Percentiles rank a stretch among this genome's conserved stretches.
These are phyloP conservation scores for Mirounga angustirostris DNA, from an alignment of 2,113 vertebrate genomes.

Conservation along the genomic window DNA sequence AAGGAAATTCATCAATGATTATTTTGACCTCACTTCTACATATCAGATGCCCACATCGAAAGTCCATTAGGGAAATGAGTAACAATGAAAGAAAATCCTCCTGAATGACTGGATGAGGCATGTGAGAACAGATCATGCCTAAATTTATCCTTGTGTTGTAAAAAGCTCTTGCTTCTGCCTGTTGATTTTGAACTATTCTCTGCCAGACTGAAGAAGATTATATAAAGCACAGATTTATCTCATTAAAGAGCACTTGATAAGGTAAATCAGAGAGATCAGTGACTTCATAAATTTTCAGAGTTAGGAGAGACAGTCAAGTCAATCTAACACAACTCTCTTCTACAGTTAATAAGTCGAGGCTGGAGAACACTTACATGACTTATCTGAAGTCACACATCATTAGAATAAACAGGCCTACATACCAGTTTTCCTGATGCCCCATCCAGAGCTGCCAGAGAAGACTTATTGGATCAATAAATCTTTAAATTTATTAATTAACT, in stretches of 20 bases:
- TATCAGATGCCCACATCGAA: background rate
- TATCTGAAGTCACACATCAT: background rate
- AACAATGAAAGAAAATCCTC: constrained; percentile 37
- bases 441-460: background rate
- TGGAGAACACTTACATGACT: background rate
- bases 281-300: constrained; percentile 5
- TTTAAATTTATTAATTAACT: constrained; percentile 19
- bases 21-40: constrained; percentile 47
- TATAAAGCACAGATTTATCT: background rate
- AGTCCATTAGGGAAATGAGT: constrained; percentile 67
- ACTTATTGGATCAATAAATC: background rate
- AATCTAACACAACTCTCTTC: background rate
- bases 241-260: background rate
- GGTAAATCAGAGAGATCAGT: background rate
- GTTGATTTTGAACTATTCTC: constrained; percentile 8
- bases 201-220: background rate
- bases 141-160: background rate
- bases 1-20: constrained; percentile 58
- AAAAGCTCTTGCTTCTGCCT: constrained; percentile 9
- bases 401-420: background rate
- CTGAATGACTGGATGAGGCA: background rate
- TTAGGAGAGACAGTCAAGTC: background rate
- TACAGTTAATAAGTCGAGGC: background rate
- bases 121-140: constrained; percentile 23
- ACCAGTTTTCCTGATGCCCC: background rate